Evolutionary conservation across 2,797 vertebrate species (phyloP), one percentile per base, ranked within the genome.

Genomic region (Protosalanx chinensis): DNA sequence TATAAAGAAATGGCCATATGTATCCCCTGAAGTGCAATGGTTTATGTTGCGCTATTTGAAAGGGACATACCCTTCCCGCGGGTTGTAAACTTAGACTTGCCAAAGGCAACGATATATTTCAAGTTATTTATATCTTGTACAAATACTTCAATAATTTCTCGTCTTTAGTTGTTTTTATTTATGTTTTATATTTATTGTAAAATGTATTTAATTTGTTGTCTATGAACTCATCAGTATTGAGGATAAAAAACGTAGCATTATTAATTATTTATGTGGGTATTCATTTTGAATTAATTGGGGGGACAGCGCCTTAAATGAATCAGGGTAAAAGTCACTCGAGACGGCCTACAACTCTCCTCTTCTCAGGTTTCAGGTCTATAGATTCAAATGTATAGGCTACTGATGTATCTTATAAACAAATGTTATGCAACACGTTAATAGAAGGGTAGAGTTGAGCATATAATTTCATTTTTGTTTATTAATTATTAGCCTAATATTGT

Each of bases 101-200:
- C 91, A 87, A 90, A 90, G 89, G 88, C 89, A 87, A 92, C 88
- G 63, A 68, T 83, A 86, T 85, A 89, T 84, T 83, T 83, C 85
- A 77, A 78, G 74, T 81, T 89, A 90, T 90, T 90, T 90, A 90
- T 91, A 88, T 90, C 79, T 74, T 88, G 84, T 89, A 87, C 81
- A 86, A 85, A 89, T 70, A 77, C 84, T 77, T 80, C 80, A 84
- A 76, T 84, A 73, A 72, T 76, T 87, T 64, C 67, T 83, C 23
- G 23, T 27, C 23, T 84, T 85, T 71, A 84, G 74, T 76, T 69
- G 75, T 79, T 90, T 90, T 27, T 88, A 91, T 91, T 93, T 93
- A 93, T 91, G 85, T 85, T 89, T 89, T 91, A 84, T 92, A 91
- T 92, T 92, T 91, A 91, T 92, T 91, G 86, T 84, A 76, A 78